Conservation (phyloP, 2,888 invertebrate genomes). For the Diaprepes abbreviatus region DNA sequence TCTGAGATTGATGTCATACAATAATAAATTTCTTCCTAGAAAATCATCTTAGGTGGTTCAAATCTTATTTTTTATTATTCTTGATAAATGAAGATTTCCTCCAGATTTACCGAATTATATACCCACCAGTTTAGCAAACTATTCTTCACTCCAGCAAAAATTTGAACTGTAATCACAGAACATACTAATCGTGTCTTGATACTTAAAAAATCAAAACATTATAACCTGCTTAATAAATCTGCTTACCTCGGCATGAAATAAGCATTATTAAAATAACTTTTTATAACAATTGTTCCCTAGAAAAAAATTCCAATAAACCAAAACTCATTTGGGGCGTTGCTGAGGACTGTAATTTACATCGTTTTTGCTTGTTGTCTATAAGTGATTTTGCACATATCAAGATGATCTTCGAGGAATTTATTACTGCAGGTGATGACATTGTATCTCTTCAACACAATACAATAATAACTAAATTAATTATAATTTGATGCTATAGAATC, state of each 20-base stretch:
- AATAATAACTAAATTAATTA: slow-evolving; percentile 10
- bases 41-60: not conserved
- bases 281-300: not conserved
- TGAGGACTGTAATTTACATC: not conserved
- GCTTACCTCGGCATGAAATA: no score
- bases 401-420: slow-evolving; percentile 20
- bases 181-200: no score
- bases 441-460: not conserved
- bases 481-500: not conserved
- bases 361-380: slow-evolving; percentile 31
- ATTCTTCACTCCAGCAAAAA: no score
- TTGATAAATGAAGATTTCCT: no score
- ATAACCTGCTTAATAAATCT: no score
- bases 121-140: no score
- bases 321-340: slow-evolving; percentile 22
- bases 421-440: slow-evolving; percentile 27
- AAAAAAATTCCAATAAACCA: not conserved
- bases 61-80: not conserved
- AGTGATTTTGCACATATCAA: slow-evolving; percentile 35
- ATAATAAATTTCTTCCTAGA: not conserved
- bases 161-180: no score
- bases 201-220: no score
- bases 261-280: no score
- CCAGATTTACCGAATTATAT: no score
- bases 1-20: not conserved